Conservation (phyloP, 2,113 vertebrate genomes). For the Origma solitaria region DNA sequence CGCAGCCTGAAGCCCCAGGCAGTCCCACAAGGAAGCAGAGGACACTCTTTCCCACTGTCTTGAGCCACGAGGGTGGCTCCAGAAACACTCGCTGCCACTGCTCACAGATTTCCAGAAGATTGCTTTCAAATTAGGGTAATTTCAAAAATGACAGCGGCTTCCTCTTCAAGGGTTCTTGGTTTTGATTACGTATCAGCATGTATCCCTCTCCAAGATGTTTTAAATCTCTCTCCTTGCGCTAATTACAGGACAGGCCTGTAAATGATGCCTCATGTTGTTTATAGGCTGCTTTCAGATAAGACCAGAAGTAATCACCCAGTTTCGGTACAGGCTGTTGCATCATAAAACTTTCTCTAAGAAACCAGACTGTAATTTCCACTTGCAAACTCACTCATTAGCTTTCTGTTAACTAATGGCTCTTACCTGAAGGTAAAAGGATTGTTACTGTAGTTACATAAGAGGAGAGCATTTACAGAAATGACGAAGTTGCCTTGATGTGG, state of each 20-base stretch:
- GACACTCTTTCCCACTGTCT: background rate
- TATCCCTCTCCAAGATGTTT: background rate
- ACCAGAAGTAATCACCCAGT: background rate
- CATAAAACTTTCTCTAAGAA: background rate
- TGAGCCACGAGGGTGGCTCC: background rate
- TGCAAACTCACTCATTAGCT: background rate
- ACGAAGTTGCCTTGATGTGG: background rate
- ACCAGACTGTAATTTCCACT: background rate
- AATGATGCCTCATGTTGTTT: background rate
- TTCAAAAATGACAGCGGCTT: background rate
- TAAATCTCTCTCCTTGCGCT: background rate
- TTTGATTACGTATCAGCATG: background rate
- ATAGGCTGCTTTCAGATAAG: background rate
- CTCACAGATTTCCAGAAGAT: background rate
- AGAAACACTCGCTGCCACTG: background rate
- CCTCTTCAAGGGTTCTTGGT: too few species aligned
- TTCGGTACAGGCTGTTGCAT: background rate
- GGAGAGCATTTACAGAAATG: background rate
- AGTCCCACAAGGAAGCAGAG: background rate
- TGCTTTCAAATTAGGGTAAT: background rate
- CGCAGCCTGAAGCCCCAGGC: background rate
- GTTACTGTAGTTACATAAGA: rapidly evolving
- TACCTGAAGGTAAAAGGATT: background rate
- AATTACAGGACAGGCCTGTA: background rate
- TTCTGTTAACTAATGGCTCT: background rate